Conservation (phyloP, 2,888 invertebrate genomes). For the Acanthosepion pharaonis region DNA sequence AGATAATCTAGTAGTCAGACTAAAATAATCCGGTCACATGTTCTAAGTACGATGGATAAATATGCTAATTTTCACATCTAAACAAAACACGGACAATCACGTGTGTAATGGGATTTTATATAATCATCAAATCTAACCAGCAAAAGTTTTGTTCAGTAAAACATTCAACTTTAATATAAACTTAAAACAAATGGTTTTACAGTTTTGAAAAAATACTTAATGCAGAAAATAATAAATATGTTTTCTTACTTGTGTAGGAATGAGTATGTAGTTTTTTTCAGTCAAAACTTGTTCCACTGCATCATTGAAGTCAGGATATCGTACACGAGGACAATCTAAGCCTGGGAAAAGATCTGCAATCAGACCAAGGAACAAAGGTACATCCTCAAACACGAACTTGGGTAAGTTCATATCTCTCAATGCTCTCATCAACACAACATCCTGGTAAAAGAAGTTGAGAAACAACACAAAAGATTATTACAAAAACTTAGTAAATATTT, state of each 20-base stretch:
- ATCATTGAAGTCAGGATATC: slow-evolving; percentile 89
- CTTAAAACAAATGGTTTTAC: not conserved
- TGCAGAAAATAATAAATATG: not conserved
- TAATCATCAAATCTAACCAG: too few relatives aligned
- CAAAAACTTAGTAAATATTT: too few relatives aligned
- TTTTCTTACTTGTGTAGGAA: slow-evolving; percentile 81
- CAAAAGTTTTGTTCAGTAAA: not conserved
- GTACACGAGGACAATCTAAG: slow-evolving; percentile 89
- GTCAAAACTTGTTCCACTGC: slow-evolving; percentile 83
- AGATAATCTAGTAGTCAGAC: too few relatives aligned
- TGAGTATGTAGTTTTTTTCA: slow-evolving; percentile 82
- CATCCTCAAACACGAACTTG: slow-evolving; percentile 93
- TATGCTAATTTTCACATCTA: too few relatives aligned
- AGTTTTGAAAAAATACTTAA: not conserved
- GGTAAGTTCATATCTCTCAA: slow-evolving; percentile 93
- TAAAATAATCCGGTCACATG: too few relatives aligned
- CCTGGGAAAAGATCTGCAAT: slow-evolving; percentile 93
- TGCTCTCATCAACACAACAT: slow-evolving; percentile 91
- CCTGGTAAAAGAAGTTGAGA: slow-evolving; percentile 70
- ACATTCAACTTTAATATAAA: not conserved
- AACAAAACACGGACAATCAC: too few relatives aligned
- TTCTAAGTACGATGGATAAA: too few relatives aligned
- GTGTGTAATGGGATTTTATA: too few relatives aligned
- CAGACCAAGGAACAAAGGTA: slow-evolving; percentile 89
- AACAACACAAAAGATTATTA: not conserved